Conservation (phyloP, 2,113 vertebrate genomes). For the Leptosomus discolor region DNA sequence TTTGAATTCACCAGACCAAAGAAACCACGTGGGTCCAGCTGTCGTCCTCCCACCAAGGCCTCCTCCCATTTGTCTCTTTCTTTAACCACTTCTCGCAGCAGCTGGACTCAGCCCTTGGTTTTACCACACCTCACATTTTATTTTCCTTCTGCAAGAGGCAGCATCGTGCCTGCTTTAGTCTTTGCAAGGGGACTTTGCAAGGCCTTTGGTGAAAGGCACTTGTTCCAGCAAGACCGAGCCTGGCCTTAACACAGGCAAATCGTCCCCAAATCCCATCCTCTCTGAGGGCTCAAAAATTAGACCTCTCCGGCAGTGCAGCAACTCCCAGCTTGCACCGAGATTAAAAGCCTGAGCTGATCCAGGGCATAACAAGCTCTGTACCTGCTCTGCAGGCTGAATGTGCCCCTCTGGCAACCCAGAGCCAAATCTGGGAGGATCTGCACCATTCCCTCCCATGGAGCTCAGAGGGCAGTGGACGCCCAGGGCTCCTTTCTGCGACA, state of each 20-base stretch:
- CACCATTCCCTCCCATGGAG: not conserved
- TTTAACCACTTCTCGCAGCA: not conserved
- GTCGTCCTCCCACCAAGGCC: not conserved
- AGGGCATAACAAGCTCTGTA: not conserved
- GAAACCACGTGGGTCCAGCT: not conserved
- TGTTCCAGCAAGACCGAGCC: not conserved
- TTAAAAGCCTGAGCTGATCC: not conserved
- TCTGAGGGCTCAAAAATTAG: not conserved
- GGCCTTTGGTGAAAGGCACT: not conserved
- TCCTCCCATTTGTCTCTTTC: not conserved
- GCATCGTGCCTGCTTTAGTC: rapidly evolving
- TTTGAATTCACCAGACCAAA: not conserved
- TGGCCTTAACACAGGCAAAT: not conserved
- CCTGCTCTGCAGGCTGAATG: rapidly evolving
- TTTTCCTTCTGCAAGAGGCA: not conserved
- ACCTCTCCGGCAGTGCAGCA: not conserved
- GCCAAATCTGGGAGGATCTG: not conserved
- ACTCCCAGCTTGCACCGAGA: not conserved
- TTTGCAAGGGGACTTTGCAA: not conserved
- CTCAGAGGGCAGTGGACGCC: not conserved
- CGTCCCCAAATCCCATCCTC: not conserved
- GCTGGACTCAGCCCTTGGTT: not conserved
- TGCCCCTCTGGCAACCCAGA: not conserved
- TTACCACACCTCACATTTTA: not conserved
- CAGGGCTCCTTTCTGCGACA: not conserved